These are phyloP conservation scores for Drosophila nigrodunni DNA, from an alignment of 1,140 invertebrate species.

Conservation along the genomic window DNA sequence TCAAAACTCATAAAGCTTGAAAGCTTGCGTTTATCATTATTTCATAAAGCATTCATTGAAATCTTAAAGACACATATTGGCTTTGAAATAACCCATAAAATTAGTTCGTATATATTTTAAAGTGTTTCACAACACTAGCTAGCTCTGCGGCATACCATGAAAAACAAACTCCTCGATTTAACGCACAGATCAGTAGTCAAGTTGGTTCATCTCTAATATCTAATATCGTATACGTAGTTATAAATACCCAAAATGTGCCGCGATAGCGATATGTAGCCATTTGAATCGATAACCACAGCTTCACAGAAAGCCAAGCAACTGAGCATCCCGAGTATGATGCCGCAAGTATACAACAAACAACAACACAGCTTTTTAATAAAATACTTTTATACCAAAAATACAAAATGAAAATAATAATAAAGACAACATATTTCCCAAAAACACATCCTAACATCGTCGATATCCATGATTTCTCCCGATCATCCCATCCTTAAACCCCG, in stretches of 20 bases:
- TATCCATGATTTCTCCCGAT: conserved; percentile 46
- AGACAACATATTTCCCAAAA: conserved; percentile 64
- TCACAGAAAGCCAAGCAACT: conserved; percentile 12
- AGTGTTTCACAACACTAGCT: conserved; percentile 32
- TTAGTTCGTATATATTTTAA: conserved; percentile 29
- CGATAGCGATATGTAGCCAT: conserved; percentile 82
- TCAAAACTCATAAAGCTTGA: conserved; percentile 60
- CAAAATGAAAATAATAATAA: conserved; percentile 56
- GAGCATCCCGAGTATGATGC: conserved; percentile 28
- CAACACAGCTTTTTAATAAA: conserved; percentile 41
- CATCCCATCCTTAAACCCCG: conserved; percentile 56
- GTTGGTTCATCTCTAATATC: conserved; percentile 53
- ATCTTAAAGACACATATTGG: conserved; percentile 52
- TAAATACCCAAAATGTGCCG: conserved; percentile 55
- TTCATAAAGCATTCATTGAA: conserved; percentile 61
- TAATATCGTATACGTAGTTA: conserved; percentile 28
- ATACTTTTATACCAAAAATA: conserved; percentile 19
- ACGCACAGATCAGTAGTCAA: conserved; percentile 73
- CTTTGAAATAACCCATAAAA: conserved; percentile 58
- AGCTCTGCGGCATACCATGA: conserved; percentile 59
- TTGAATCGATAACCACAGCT: conserved; percentile 32
- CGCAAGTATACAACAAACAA: conserved; percentile 43
- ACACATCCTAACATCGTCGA: conserved; percentile 69
- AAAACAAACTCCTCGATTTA: conserved; percentile 43
- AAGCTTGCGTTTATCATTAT: conserved; percentile 62